Evolutionary conservation across 2,797 vertebrate genomes (phyloP).

Genomic region (Mycteria americana): DNA sequence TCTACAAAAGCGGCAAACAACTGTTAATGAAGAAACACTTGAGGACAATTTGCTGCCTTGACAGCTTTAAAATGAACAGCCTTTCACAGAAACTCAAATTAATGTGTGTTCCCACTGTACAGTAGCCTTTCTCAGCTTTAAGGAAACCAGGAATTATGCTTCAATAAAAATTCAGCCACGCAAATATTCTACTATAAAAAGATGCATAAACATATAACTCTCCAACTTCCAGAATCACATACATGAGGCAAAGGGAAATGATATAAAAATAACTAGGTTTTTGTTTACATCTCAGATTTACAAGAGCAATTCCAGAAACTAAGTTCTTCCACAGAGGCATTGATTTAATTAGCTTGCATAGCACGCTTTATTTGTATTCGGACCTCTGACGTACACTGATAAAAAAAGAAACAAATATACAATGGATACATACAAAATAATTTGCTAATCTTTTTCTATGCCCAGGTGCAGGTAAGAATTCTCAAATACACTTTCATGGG

Average conservation of each 20-base stretch:
- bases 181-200: slow-evolving; percentile 63
- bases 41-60: not conserved
- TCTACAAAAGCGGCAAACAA: slow-evolving; percentile 5
- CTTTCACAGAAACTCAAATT: not conserved
- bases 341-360: slow-evolving; percentile 61
- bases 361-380: slow-evolving; percentile 3
- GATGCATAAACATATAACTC: slow-evolving; percentile 36
- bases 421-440: slow-evolving; percentile 6
- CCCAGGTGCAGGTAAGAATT: slow-evolving; percentile 1
- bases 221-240: slow-evolving; percentile 38
- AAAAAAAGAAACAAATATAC: slow-evolving; percentile 5
- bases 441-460: not conserved
- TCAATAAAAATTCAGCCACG: slow-evolving; percentile 50
- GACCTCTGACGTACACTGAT: slow-evolving; percentile 21
- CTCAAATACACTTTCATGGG: not conserved
- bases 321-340: slow-evolving; percentile 47
- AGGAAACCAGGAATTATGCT: slow-evolving; percentile 52
- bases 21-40: not conserved
- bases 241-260: slow-evolving; percentile 30
- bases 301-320: slow-evolving; percentile 66
- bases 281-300: slow-evolving; percentile 67
- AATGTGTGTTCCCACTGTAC: not conserved
- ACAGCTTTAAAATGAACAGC: slow-evolving; percentile 3
- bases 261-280: slow-evolving; percentile 59
- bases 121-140: slow-evolving; percentile 38